Evolutionary conservation across 2,113 vertebrate species (phyloP), one percentile per base, ranked within the genome.

Genomic region (Danionella cerebrum): DNA sequence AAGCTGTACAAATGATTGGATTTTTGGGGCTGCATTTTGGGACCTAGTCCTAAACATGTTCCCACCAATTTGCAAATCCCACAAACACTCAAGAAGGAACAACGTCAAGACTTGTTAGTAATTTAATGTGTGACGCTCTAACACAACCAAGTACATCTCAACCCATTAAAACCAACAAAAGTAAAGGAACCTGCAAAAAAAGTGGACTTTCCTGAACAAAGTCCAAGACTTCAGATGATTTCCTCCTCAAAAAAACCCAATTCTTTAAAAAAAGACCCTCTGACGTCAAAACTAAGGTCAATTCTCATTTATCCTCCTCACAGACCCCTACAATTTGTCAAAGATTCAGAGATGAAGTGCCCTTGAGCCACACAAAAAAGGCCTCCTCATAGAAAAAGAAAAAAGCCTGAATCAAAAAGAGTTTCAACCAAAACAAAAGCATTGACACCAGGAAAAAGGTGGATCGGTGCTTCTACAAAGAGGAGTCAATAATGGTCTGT

Each of bases 51-150:
- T n/a, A n/a, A n/a, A n/a, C n/a, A n/a, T 25, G 22, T 29, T 21
- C 33, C 11, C 35, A 68, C 33, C 22, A 68, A 63, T 55, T 73
- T 39, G 27, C 42, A n/a, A 52, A 50, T 24, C 33, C 24, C 19
- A 47, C 48, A 58, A 19, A 27, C 39, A 54, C 42, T 58, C 45
- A 74, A 65, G 36, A 24, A 14, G 29, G 14, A 39, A 52, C 36
- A 59, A 51, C 45, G 22, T 62, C 21, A 54, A 44, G 47, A 5
- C 53, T 44, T 58, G n/a, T 65, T 27, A 65, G 58, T 69, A 48
- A 54, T 39, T 65, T 74, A 65, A 52, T 59, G 29, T 39, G n/a
- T 48, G 36, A 38, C 16, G 22, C 44, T 54, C 71, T 52, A 65
- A 69, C 36, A 54, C 36, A 65, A 55, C 18, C 68, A 67, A 59